Conservation (phyloP, 1,140 invertebrate species). For the Philopotamus ludificatus region DNA sequence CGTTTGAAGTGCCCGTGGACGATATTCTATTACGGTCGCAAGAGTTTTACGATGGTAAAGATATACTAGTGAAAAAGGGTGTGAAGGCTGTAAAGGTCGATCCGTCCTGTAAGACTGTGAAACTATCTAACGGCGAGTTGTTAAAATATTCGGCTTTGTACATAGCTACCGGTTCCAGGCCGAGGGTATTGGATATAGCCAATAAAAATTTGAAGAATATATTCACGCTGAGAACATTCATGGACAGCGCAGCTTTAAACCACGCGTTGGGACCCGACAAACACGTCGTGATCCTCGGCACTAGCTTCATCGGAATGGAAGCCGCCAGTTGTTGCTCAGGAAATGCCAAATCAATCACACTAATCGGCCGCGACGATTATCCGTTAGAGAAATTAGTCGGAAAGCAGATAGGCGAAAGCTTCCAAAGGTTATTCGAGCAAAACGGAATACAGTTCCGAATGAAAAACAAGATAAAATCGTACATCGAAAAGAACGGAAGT, state of each 20-base stretch:
- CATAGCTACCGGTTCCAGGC: constrained; percentile 77
- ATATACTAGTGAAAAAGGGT: constrained; percentile 70
- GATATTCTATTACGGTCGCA: constrained; percentile 66
- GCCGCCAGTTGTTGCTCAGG: constrained; percentile 71
- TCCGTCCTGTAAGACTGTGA: constrained; percentile 61
- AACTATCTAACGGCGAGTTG: constrained; percentile 63
- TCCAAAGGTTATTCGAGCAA: constrained; percentile 63
- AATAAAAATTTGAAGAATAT: constrained; percentile 73
- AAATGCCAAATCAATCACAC: constrained; percentile 76
- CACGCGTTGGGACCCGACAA: constrained; percentile 50
- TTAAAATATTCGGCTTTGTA: constrained; percentile 75
- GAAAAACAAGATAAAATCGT: constrained; percentile 61
- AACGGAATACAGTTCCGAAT: constrained; percentile 75
- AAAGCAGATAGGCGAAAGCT: constrained; percentile 65
- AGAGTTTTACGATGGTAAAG: constrained; percentile 71
- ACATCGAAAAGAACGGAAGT: constrained; percentile 59
- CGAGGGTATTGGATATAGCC: constrained; percentile 61
- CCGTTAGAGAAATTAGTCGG: constrained; percentile 78
- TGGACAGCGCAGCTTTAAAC: constrained; percentile 68
- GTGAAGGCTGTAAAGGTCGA: constrained; percentile 65
- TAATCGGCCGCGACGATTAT: constrained; percentile 70
- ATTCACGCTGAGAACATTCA: constrained; percentile 69
- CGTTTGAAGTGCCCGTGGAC: constrained; percentile 61
- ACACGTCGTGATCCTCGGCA: constrained; percentile 75
- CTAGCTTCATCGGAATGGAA: constrained; percentile 84